phyloP scores from a whole-genome alignment of 1,140 invertebrate species.

The Lepidurus apus region DNA sequence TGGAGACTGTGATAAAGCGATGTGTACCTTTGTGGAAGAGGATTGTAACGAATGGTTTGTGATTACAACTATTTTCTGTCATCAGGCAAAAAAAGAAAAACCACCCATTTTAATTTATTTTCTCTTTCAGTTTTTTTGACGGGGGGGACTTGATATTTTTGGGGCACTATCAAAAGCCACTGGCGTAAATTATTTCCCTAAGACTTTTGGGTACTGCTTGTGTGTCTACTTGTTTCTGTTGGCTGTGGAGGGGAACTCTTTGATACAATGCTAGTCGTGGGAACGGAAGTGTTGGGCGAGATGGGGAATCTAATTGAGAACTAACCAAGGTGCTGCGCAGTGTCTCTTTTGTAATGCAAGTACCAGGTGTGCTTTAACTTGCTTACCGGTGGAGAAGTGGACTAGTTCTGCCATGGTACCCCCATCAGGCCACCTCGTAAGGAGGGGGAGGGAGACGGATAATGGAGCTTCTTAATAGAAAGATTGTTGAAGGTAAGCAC shows the following conservation, averaged over 20 bases:
- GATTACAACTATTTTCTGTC: slow-evolving; percentile 22
- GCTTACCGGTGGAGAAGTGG: background rate
- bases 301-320: background rate
- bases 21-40: slow-evolving; percentile 21
- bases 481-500: slow-evolving; percentile 14
- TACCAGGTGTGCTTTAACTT: slow-evolving; percentile 3
- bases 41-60: slow-evolving; percentile 22
- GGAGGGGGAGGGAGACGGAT: background rate
- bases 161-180: background rate
- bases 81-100: background rate
- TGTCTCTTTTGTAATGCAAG: slow-evolving; percentile 11
- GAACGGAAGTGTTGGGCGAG: slow-evolving; percentile 7
- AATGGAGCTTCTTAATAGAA: slow-evolving; percentile 1
- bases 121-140: background rate
- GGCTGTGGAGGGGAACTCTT: background rate
- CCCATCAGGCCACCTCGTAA: background rate
- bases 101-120: background rate
- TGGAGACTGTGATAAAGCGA: slow-evolving; percentile 21
- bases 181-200: background rate
- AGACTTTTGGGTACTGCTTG: background rate
- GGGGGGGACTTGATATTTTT: background rate
- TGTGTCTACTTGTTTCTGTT: background rate
- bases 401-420: background rate
- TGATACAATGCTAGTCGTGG: background rate
- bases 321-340: slow-evolving; percentile 12